Percentiles rank a stretch among this genome's conserved stretches.
Evolutionary conservation across 2,888 invertebrate species (phyloP).

Genomic region (Epirrita christyi): DNA sequence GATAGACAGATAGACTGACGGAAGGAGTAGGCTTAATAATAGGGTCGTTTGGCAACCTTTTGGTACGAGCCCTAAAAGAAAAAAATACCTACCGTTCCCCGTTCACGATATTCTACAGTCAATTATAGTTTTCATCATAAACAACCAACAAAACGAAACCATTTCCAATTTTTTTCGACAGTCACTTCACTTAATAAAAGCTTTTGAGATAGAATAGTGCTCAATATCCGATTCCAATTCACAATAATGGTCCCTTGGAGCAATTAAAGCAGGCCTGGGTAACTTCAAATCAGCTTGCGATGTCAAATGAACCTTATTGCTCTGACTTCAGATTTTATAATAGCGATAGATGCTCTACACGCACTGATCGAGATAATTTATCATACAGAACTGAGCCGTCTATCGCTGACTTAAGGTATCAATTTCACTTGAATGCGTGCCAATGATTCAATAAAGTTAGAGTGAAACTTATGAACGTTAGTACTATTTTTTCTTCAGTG

Average conservation of each 20-base stretch:
- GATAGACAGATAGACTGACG: no score
- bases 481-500: constrained; percentile 14
- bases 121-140: background rate
- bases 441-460: background rate
- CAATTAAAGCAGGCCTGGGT: constrained; percentile 17
- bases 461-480: background rate
- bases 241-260: constrained; percentile 27
- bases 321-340: background rate
- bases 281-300: background rate
- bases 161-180: constrained; percentile 12
- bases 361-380: no score
- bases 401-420: background rate
- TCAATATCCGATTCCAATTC: constrained; percentile 37
- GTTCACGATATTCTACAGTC: background rate
- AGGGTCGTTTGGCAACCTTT: no score
- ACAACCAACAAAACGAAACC: constrained; percentile 2
- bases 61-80: no score
- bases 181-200: constrained; percentile 31
- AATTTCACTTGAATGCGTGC: background rate
- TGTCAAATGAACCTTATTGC: constrained; percentile 1
- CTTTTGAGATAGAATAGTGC: constrained; percentile 34
- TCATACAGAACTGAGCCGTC: background rate
- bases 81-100: background rate
- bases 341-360: no score
- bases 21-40: no score